These are phyloP conservation scores for Pocota personata DNA, from an alignment of 2,888 invertebrate genomes.

Conservation along the genomic window DNA sequence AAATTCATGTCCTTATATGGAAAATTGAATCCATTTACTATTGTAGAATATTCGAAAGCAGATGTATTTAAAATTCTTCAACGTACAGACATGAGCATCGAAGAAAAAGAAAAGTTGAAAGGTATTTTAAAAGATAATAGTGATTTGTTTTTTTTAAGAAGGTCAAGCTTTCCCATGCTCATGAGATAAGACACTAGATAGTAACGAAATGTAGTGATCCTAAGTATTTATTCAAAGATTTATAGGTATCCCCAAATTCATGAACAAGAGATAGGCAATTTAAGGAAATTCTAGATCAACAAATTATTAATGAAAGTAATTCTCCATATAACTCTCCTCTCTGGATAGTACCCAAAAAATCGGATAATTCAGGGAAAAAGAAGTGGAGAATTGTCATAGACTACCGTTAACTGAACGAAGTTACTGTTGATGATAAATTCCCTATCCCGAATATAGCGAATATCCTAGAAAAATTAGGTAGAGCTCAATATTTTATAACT, in stretches of 20 bases:
- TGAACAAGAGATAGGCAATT: not conserved
- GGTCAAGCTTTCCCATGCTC: not conserved
- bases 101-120: not conserved
- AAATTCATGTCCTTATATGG: not conserved
- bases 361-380: too few relatives aligned
- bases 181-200: not conserved
- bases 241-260: too few relatives aligned
- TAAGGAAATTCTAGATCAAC: too few relatives aligned
- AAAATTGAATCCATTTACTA: conserved; percentile 7
- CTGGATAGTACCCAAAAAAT: too few relatives aligned
- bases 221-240: too few relatives aligned
- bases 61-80: not conserved
- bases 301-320: not conserved
- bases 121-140: conserved; percentile 1
- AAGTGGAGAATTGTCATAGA: too few relatives aligned
- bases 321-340: too few relatives aligned
- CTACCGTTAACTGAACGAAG: too few relatives aligned
- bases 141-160: not conserved
- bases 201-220: not conserved
- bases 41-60: not conserved
- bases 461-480: too few relatives aligned
- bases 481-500: too few relatives aligned
- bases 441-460: too few relatives aligned
- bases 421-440: too few relatives aligned
- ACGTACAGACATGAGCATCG: not conserved